phyloP scores from a whole-genome alignment of 1,140 invertebrate species.

The Magallana angulata region DNA sequence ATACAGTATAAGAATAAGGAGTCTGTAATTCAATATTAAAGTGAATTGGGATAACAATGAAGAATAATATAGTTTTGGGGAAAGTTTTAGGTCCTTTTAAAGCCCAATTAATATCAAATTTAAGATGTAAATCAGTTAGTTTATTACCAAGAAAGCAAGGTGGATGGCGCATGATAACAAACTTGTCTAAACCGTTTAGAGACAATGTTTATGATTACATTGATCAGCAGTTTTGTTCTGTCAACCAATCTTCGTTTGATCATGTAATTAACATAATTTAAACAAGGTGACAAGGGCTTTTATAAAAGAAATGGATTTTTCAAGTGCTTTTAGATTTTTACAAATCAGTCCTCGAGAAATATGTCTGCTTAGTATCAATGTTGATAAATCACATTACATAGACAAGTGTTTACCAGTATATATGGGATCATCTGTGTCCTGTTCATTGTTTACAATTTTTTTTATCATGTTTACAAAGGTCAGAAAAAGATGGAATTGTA shows the following conservation, averaged over 20 bases:
- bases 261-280: background rate
- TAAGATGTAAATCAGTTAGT: background rate
- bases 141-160: constrained; percentile 1
- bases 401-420: constrained; percentile 33
- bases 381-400: background rate
- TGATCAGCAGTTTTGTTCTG: constrained; percentile 16
- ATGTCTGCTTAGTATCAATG: constrained; percentile 9
- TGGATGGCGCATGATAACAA: background rate
- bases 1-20: background rate
- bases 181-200: background rate
- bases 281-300: background rate
- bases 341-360: background rate
- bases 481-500: background rate
- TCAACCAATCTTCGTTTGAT: constrained; percentile 18
- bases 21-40: background rate
- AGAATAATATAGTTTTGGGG: background rate
- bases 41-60: background rate
- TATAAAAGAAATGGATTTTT: background rate
- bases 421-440: constrained; percentile 39
- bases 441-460: constrained; percentile 20
- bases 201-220: background rate
- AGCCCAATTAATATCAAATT: background rate
- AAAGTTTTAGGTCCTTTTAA: background rate
- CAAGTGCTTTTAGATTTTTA: constrained; percentile 21
- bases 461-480: background rate